Conservation (phyloP, 2,113 vertebrate species). For the Lepisosteus osseus region DNA sequence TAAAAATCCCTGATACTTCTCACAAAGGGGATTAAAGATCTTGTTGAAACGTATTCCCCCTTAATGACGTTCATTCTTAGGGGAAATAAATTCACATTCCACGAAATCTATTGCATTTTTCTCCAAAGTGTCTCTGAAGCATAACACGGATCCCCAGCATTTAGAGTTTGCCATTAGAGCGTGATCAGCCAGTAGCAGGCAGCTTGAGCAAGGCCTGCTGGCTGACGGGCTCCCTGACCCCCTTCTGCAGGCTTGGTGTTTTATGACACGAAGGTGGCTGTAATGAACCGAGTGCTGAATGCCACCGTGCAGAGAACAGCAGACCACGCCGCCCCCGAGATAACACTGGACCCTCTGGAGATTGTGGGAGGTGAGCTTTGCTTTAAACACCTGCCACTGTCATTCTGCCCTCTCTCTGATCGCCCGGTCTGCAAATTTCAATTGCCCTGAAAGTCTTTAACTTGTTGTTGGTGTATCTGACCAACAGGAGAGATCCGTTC, state of each 20-base stretch:
- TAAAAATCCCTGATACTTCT: too few relatives aligned
- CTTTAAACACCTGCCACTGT: not conserved
- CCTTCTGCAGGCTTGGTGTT: conserved; percentile 80
- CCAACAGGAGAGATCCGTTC: conserved; percentile 81
- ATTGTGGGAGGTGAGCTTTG: conserved; percentile 82
- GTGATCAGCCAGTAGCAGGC: too few relatives aligned
- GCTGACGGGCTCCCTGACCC: not conserved
- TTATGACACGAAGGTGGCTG: conserved; percentile 91
- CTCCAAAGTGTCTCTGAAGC: too few relatives aligned
- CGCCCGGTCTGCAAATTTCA: not conserved
- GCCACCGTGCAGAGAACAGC: conserved; percentile 92
- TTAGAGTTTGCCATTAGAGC: too few relatives aligned
- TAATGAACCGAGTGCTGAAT: conserved; percentile 94
- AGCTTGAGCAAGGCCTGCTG: too few relatives aligned
- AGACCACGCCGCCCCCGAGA: conserved; percentile 93
- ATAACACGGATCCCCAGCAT: too few relatives aligned
- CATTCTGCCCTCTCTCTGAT: not conserved
- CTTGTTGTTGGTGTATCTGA: not conserved
- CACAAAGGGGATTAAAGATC: too few relatives aligned
- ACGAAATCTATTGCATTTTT: too few relatives aligned
- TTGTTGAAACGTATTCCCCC: too few relatives aligned
- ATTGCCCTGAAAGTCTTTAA: not conserved
- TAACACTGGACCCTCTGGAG: conserved; percentile 91
- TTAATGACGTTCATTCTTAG: too few relatives aligned
- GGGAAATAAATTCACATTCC: too few relatives aligned